Evolutionary conservation across 2,888 invertebrate genomes (phyloP).

Genomic region (Gortyna flavago): DNA sequence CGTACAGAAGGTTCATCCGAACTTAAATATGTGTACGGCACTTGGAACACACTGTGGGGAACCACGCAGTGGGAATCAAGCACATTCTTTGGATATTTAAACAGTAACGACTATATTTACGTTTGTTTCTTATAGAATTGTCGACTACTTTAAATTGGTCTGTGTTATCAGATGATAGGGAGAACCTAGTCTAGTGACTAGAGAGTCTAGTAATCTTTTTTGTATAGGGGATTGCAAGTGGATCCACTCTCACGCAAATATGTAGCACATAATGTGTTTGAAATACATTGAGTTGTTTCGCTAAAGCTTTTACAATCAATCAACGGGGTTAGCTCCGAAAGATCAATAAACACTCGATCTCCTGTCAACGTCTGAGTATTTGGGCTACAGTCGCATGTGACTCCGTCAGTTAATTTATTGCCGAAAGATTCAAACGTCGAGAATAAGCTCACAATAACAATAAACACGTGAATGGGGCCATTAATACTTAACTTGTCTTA

Average conservation of each 20-base stretch:
- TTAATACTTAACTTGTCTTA: constrained; percentile 60
- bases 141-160: background rate
- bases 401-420: constrained; percentile 54
- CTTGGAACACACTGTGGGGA: background rate
- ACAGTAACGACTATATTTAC: too few species aligned
- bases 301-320: constrained; percentile 22
- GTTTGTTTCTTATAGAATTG: background rate
- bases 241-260: background rate
- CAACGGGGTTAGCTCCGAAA: constrained; percentile 19
- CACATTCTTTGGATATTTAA: background rate
- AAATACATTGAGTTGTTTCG: background rate
- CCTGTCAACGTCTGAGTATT: constrained; percentile 32
- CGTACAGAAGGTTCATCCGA: constrained; percentile 8
- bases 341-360: constrained; percentile 37
- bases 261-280: constrained; percentile 14
- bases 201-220: background rate
- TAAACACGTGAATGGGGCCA: constrained; percentile 62
- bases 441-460: constrained; percentile 58
- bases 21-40: background rate
- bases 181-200: too few species aligned
- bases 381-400: constrained; percentile 20
- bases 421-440: constrained; percentile 51
- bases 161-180: background rate
- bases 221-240: background rate
- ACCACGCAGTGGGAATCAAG: background rate